Evolutionary conservation across 2,888 invertebrate genomes (phyloP).

Genomic region (Atethmia centrago): DNA sequence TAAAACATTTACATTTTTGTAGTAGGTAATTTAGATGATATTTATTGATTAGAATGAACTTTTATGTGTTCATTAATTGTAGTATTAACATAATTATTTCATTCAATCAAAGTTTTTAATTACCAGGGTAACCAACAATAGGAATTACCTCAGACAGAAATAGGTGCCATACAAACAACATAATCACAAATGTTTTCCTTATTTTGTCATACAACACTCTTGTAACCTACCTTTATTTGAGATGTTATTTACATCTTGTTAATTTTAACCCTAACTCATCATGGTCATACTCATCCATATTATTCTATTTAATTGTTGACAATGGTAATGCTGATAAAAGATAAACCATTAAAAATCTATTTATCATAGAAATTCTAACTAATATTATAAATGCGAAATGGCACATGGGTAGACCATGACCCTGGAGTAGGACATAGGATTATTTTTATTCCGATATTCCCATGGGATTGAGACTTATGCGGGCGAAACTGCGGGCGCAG

Average conservation of each 20-base stretch:
- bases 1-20: constrained; percentile 45
- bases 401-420: too few relatives aligned
- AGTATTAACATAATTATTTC: constrained; percentile 27
- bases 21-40: constrained; percentile 48
- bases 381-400: too few relatives aligned
- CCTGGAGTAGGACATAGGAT: too few relatives aligned
- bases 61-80: constrained; percentile 53
- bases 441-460: too few relatives aligned
- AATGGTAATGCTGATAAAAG: constrained; percentile 26
- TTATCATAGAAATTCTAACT: constrained; percentile 34
- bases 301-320: constrained; percentile 12
- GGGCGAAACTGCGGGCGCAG: too few relatives aligned
- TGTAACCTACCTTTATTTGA: constrained; percentile 10
- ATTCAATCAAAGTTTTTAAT: constrained; percentile 18
- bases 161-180: constrained; percentile 63
- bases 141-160: constrained; percentile 55
- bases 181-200: constrained; percentile 45
- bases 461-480: too few relatives aligned
- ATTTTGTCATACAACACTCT: constrained; percentile 5
- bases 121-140: constrained; percentile 30
- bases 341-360: constrained; percentile 17
- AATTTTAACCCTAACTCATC: constrained; percentile 9
- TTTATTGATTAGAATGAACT: constrained; percentile 46
- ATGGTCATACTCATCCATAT: constrained; percentile 10
- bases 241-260: constrained; percentile 10